These are phyloP conservation scores for Xenopus petersii DNA, from an alignment of 2,797 vertebrate genomes.

Conservation along the genomic window DNA sequence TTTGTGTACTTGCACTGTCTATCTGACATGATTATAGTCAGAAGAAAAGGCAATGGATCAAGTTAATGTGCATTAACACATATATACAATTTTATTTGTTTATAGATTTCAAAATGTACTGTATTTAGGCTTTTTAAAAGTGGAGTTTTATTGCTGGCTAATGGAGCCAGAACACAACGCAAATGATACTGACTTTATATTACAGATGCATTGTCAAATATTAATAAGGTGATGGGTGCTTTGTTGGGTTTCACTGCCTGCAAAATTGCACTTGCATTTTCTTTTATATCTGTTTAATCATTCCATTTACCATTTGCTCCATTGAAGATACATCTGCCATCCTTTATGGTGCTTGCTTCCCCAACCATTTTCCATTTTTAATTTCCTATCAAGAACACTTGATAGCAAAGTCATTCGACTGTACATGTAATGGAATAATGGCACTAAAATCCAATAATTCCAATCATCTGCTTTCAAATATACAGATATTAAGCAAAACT, in stretches of 20 bases:
- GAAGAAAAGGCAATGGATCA: too few species aligned
- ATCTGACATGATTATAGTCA: too few species aligned
- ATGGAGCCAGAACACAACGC: constrained; percentile 7
- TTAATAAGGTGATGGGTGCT: constrained; percentile 28
- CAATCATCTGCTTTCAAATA: neutral
- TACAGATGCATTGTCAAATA: constrained; percentile 40
- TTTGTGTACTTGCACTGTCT: too few species aligned
- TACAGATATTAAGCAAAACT: neutral
- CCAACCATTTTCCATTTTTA: neutral
- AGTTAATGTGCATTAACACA: too few species aligned
- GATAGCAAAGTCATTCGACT: neutral
- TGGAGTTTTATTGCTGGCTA: too few species aligned
- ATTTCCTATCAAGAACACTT: neutral
- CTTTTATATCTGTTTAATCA: constrained; percentile 8
- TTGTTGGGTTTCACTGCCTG: constrained; percentile 22
- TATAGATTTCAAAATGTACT: too few species aligned
- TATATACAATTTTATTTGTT: too few species aligned
- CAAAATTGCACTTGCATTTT: constrained; percentile 16
- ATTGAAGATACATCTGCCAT: constrained; percentile 29
- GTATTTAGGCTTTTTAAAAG: too few species aligned
- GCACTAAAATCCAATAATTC: neutral
- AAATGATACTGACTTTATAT: neutral
- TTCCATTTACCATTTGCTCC: constrained; percentile 34
- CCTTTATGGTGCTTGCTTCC: constrained; percentile 31
- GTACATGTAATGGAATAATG: neutral